A percentile compares a stretch with the other conserved stretches of the same genome.
These are phyloP conservation scores for Rotaria macrura DNA, from an alignment of 2,888 invertebrate genomes.

Conservation along the genomic window DNA sequence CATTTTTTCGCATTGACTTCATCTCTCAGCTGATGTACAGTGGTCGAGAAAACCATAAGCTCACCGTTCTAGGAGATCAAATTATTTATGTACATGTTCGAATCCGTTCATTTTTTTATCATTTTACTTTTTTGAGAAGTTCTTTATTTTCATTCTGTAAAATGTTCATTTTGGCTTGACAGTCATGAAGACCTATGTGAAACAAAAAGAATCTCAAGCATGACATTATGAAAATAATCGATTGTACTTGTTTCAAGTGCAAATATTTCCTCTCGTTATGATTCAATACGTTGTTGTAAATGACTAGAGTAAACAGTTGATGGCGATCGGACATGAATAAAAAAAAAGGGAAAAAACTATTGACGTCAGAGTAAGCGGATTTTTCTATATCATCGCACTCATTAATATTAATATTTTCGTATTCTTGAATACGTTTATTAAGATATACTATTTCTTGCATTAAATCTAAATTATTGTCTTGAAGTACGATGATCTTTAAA, in stretches of 20 bases:
- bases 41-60: constrained; percentile 66
- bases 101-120: neutral
- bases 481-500: constrained; percentile 63
- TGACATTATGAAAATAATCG: no score
- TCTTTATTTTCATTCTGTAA: neutral
- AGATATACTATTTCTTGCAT: constrained; percentile 65
- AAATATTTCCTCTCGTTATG: constrained; percentile 59
- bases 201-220: no score
- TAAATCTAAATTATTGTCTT: constrained; percentile 70
- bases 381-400: constrained; percentile 38
- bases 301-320: constrained; percentile 47
- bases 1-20: constrained; percentile 36
- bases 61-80: constrained; percentile 59
- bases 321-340: constrained; percentile 42
- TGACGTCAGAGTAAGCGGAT: neutral
- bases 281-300: constrained; percentile 48
- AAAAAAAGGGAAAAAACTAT: neutral
- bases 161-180: neutral
- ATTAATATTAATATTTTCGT: constrained; percentile 49
- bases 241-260: constrained; percentile 63
- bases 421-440: constrained; percentile 47
- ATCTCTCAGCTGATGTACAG: constrained; percentile 55
- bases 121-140: neutral
- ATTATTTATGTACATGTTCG: no score
- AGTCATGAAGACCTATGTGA: constrained; percentile 22